Conservation (phyloP, 2,888 invertebrate genomes). For the Gnatocerus cornutus region DNA sequence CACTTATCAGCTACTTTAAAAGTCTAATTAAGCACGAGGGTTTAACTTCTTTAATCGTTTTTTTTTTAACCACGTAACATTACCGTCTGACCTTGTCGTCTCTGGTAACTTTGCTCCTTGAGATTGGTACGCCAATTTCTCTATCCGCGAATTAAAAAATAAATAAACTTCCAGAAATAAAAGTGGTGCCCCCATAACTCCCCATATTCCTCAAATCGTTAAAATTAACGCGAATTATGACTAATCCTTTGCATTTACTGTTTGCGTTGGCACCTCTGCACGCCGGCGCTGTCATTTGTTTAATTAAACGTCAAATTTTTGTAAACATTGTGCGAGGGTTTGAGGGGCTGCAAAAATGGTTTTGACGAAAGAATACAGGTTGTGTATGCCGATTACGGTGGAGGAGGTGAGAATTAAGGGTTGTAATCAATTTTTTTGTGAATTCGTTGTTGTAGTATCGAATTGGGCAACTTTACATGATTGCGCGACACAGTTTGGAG, state of each 20-base stretch:
- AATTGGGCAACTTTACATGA: constrained; percentile 95
- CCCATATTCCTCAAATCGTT: too few species aligned
- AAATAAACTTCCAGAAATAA: constrained; percentile 14
- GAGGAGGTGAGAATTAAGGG: constrained; percentile 81
- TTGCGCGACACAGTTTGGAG: constrained; percentile 93
- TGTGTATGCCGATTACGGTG: constrained; percentile 93
- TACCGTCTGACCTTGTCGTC: too few species aligned
- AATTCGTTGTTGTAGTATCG: constrained; percentile 79
- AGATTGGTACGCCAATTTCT: background rate
- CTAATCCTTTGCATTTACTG: background rate
- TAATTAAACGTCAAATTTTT: constrained; percentile 34
- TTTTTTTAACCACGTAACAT: too few species aligned
- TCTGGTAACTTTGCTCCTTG: too few species aligned
- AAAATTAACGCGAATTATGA: background rate
- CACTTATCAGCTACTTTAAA: too few species aligned
- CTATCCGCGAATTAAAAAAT: background rate
- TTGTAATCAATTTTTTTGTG: background rate
- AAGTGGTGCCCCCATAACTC: background rate
- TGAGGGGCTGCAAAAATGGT: constrained; percentile 77
- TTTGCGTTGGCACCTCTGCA: constrained; percentile 10
- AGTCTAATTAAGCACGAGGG: too few species aligned
- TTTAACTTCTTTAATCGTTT: too few species aligned
- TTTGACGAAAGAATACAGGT: constrained; percentile 89
- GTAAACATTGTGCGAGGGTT: background rate
- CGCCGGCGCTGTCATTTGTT: constrained; percentile 24